A percentile compares a stretch with the other conserved stretches of the same genome.
phyloP scores from a whole-genome alignment of 2,888 invertebrate species.

The Nomada fucata region DNA sequence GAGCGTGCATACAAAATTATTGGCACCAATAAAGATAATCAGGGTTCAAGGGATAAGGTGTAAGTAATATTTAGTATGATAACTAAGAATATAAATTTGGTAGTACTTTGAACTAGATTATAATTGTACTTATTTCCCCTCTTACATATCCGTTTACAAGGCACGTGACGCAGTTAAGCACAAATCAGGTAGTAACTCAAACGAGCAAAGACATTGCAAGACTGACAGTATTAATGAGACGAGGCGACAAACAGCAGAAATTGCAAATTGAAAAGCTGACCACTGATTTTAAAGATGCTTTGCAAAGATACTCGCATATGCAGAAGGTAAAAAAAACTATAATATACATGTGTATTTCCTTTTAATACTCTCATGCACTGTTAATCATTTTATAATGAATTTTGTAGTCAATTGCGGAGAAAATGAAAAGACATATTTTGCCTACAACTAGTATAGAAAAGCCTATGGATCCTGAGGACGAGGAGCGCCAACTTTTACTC shows the following conservation, averaged over 20 bases:
- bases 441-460: constrained; percentile 73
- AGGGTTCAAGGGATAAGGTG: constrained; percentile 88
- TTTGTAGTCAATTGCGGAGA: constrained; percentile 79
- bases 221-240: constrained; percentile 89
- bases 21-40: constrained; percentile 91
- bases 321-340: constrained; percentile 88
- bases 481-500: constrained; percentile 76
- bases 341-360: not conserved
- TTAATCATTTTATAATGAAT: constrained; percentile 22
- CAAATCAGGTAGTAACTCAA: constrained; percentile 90
- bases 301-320: constrained; percentile 90
- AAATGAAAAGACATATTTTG: constrained; percentile 81
- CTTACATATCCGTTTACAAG: constrained; percentile 83
- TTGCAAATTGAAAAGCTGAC: constrained; percentile 93
- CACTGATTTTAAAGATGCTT: constrained; percentile 92
- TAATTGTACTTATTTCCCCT: constrained; percentile 12
- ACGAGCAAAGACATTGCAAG: constrained; percentile 91
- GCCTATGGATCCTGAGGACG: constrained; percentile 73
- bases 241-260: constrained; percentile 92
- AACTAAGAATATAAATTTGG: not conserved
- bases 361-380: not conserved
- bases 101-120: not conserved
- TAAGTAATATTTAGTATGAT: constrained; percentile 78
- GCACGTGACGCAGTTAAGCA: constrained; percentile 90
- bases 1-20: constrained; percentile 91